Conservation (phyloP, 2,797 vertebrate species). For the Epinephelus malabaricus region DNA sequence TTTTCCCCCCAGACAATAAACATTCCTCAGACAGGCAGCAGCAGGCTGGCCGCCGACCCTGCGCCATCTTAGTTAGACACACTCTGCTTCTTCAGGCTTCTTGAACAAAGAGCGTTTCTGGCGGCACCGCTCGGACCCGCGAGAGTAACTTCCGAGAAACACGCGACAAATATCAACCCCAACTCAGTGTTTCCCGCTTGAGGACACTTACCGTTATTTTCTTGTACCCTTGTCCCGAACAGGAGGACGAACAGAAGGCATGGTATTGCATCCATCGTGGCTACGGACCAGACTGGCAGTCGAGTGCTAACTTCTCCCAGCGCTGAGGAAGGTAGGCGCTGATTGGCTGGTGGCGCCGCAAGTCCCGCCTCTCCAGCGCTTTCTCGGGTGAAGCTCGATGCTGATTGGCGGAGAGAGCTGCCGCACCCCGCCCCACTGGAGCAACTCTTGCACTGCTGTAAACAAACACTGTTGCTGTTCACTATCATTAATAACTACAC, state of each 20-base stretch:
- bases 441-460: constrained; percentile 68
- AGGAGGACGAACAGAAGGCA: constrained; percentile 80
- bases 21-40: constrained; percentile 81
- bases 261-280: constrained; percentile 84
- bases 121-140: background rate
- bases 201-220: constrained; percentile 76
- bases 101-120: constrained; percentile 84
- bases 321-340: constrained; percentile 41
- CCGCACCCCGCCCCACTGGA: constrained; percentile 77
- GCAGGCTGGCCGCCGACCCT: constrained; percentile 83
- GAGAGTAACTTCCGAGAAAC: constrained; percentile 27
- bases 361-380: constrained; percentile 51
- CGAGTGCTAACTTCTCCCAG: constrained; percentile 78
- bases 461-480: constrained; percentile 72
- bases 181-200: fast-evolving
- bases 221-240: constrained; percentile 77
- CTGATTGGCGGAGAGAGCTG: constrained; percentile 75
- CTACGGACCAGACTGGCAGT: constrained; percentile 76
- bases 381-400: background rate
- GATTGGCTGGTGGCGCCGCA: constrained; percentile 34
- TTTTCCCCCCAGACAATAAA: constrained; percentile 71
- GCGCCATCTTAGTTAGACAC: constrained; percentile 89
- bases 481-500: constrained; percentile 8
- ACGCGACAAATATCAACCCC: background rate
- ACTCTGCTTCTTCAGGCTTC: constrained; percentile 77